Percentiles rank a stretch among this genome's conserved stretches.
These are phyloP conservation scores for Balearica regulorum DNA, from an alignment of 2,797 vertebrate genomes.

Conservation along the genomic window DNA sequence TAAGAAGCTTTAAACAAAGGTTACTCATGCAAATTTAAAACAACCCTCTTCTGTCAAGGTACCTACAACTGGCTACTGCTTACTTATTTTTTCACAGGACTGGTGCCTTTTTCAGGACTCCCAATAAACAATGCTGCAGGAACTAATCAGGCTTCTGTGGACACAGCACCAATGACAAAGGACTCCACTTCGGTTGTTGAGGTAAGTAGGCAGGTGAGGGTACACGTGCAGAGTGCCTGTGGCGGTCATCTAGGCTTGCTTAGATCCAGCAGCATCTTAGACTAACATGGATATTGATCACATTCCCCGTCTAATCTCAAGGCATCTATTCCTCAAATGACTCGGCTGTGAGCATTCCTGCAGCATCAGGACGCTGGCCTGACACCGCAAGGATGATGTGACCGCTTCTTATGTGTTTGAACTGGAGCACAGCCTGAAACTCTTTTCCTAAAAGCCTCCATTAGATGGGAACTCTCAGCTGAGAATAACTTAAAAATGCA, in stretches of 20 bases:
- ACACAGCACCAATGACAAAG: background rate
- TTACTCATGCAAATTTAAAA: background rate
- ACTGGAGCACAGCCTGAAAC: background rate
- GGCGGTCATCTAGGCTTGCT: background rate
- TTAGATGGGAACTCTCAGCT: background rate
- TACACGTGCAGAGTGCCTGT: too few species aligned
- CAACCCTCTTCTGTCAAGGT: background rate
- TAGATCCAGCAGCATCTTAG: background rate
- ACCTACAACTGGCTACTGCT: background rate
- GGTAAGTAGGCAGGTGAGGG: background rate
- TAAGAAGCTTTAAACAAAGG: background rate
- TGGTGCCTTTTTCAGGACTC: background rate
- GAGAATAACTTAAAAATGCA: background rate
- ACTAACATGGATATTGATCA: background rate
- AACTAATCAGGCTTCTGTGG: background rate
- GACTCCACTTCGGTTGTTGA: background rate
- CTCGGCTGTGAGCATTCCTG: background rate
- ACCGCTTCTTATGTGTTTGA: background rate
- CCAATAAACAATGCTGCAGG: background rate
- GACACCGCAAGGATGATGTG: background rate
- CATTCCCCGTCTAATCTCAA: background rate
- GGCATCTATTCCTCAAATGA: background rate
- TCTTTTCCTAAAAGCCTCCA: background rate
- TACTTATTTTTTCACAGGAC: conserved; percentile 44
- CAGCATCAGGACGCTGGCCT: background rate